phyloP scores from a whole-genome alignment of 2,113 vertebrate genomes.

The Mobula hypostoma region DNA sequence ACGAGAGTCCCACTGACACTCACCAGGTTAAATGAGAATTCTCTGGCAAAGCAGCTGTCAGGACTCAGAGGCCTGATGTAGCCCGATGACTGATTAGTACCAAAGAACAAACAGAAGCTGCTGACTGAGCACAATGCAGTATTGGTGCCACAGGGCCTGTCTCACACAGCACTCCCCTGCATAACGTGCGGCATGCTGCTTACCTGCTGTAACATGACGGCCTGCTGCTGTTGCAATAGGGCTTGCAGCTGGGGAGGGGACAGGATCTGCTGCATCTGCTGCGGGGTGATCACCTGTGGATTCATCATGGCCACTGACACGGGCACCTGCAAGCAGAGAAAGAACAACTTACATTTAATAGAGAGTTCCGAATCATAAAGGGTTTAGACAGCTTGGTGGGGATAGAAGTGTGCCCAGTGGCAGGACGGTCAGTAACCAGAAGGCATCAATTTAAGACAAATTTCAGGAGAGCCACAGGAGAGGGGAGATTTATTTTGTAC shows the following conservation, averaged over 20 bases:
- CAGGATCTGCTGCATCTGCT: slow-evolving; percentile 98
- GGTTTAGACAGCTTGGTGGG: no score
- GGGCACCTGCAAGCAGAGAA: slow-evolving; percentile 64
- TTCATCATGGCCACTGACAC: slow-evolving; percentile 99
- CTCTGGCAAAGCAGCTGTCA: background rate
- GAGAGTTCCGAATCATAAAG: background rate
- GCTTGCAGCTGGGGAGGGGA: slow-evolving; percentile 94
- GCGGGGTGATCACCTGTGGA: slow-evolving; percentile 94
- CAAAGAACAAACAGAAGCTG: background rate
- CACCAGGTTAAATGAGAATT: background rate
- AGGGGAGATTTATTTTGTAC: background rate
- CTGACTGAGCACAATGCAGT: background rate
- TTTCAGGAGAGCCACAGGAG: background rate
- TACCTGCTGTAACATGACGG: slow-evolving; percentile 97
- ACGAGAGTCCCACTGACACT: background rate
- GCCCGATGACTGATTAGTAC: background rate
- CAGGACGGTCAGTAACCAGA: background rate
- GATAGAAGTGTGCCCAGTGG: no score
- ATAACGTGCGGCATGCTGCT: background rate
- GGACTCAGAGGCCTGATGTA: background rate
- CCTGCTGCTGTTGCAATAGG: slow-evolving; percentile 93
- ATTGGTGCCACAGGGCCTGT: background rate
- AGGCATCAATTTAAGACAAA: background rate
- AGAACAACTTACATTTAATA: background rate
- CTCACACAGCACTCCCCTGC: background rate